Evolutionary conservation across 2,797 vertebrate species (phyloP), one percentile per base, ranked within the genome.

Genomic region (Molossus molossus): DNA sequence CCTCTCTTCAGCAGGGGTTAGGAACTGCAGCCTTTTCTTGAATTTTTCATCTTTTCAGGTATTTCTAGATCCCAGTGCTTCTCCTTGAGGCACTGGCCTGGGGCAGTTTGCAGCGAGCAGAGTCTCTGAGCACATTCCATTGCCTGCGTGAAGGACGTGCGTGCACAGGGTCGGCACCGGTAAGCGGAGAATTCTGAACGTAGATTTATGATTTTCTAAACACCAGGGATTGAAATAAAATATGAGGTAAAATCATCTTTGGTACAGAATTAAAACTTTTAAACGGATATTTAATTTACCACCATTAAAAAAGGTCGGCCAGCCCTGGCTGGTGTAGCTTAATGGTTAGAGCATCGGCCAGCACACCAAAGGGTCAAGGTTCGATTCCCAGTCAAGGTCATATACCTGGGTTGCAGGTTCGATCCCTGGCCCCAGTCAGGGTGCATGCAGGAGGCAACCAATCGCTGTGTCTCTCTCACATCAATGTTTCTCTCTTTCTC

Each of bases 201-300:
- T 69, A 50, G 21, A 88, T 57, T 85, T 77, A 57, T 73, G 81
- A 87, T 73, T 67, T 87, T 92, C 58, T 73, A 72, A 57, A 92
- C 37, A 72, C 25, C 6, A n/a, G 33, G 17, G 65, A 75, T 88
- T 92, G n/a, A 79, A 75, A 70, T 53, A 57, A 84, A 77, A 82
- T 33, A 77, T 45, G 81, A 96, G 91, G 69, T 77, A 45, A 94
- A 89, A 94, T 76, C 50, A 50, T 76, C 27, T 88, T 80, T 81
- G 29, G 27, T 53, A 65, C 33, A 91, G 50, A 90, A 70, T 75
- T 82, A 62, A 94, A 93, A 94, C 25, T 62, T 96, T 79, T 81
- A 45, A 82, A 88, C 53, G n/a, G 90, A 53, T 60, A 91, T 79
- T 91, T 48, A 65, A 64, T 92, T 90, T 58, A 45, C 9, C 27